Evolutionary conservation across 2,113 vertebrate genomes (phyloP), one percentile per base, ranked within the genome.

Genomic region (Nesogale talazaci): DNA sequence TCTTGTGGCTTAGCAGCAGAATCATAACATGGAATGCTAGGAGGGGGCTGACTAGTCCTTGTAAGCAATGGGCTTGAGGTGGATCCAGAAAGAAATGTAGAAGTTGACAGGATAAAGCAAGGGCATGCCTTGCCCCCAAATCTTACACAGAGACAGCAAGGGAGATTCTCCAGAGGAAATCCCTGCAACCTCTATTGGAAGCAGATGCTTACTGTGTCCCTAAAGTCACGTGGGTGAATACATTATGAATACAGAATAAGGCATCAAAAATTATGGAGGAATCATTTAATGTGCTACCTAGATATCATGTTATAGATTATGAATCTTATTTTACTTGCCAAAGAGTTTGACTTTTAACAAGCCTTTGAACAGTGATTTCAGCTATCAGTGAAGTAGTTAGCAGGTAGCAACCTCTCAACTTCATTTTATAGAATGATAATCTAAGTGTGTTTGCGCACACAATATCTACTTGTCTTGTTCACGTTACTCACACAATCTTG

Each of bases 141-240:
- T 61, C 61, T 57, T 81, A 77, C 67, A 94, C 19, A 10, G 36
- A 74, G 22, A n/a, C 31, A 89, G 72, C 29, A 86, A 90, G 56
- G 17, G 20, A 56, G 29, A 40, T 88, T 94, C 81, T 92, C 74
- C 69, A 77, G 72, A 82, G 84, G 84, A 87, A 96, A 82, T 34
- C 29, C 40, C 36, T 63, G 75, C 67, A n/a, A 17, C 12, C 31
- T n/a, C 2, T 83, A 77, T 12, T n/a, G 29, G 46, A 74, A 90
- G 90, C 57, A 94, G 72, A 92, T 91, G 72, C 46, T 84, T 22
- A 59, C 5, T 65, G 38, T 77, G 40, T 38, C 15, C 77, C 34
- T 69, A 31, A 42, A 65, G 31, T 67, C n/a, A 27, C 7, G 56
- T 46, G 42, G 42, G 10, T 36, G 67, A 34, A 56, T 22, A 76